Percentiles rank a stretch among this genome's conserved stretches.
Evolutionary conservation across 2,888 invertebrate genomes (phyloP).

Genomic region (Syritta pipiens): DNA sequence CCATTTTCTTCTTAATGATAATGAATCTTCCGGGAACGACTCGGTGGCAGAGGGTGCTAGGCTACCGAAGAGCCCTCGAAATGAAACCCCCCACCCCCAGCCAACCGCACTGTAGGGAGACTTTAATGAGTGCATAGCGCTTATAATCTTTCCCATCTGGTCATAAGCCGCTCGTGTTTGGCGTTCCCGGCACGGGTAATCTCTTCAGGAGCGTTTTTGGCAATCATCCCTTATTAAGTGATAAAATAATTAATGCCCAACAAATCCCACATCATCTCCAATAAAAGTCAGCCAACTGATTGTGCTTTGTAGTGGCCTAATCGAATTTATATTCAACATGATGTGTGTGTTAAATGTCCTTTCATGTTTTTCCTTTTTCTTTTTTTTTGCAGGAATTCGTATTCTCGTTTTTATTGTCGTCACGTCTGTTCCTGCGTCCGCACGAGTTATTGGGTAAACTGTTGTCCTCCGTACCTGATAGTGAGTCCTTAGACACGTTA

Average conservation of each 20-base stretch:
- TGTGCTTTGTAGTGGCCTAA: slow-evolving; percentile 35
- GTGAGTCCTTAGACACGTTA: slow-evolving; percentile 77
- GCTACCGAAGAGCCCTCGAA: slow-evolving; percentile 28
- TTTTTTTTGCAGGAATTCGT: slow-evolving; percentile 77
- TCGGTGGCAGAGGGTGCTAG: slow-evolving; percentile 6
- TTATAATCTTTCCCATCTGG: slow-evolving; percentile 54
- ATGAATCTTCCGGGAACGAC: slow-evolving; percentile 49
- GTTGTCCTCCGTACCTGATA: slow-evolving; percentile 78
- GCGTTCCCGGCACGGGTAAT: slow-evolving; percentile 35
- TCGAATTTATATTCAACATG: slow-evolving; percentile 43
- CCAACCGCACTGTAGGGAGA: slow-evolving; percentile 1
- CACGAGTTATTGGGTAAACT: slow-evolving; percentile 78
- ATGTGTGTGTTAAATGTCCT: slow-evolving; percentile 18
- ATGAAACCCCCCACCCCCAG: slow-evolving; percentile 14
- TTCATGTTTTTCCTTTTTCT: slow-evolving; percentile 8
- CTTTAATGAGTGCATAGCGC: slow-evolving; percentile 59
- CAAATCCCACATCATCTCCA: slow-evolving; percentile 66
- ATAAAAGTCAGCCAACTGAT: slow-evolving; percentile 47
- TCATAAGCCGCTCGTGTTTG: slow-evolving; percentile 23
- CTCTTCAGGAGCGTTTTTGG: slow-evolving; percentile 45
- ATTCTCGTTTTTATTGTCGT: slow-evolving; percentile 79
- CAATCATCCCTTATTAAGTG: slow-evolving; percentile 68
- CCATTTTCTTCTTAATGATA: slow-evolving; percentile 60
- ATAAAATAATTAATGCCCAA: slow-evolving; percentile 73
- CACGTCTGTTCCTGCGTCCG: slow-evolving; percentile 79